A percentile compares a stretch with the other conserved stretches of the same genome.
phyloP scores from a whole-genome alignment of 2,888 invertebrate genomes.

The Acrobasis repandana region DNA sequence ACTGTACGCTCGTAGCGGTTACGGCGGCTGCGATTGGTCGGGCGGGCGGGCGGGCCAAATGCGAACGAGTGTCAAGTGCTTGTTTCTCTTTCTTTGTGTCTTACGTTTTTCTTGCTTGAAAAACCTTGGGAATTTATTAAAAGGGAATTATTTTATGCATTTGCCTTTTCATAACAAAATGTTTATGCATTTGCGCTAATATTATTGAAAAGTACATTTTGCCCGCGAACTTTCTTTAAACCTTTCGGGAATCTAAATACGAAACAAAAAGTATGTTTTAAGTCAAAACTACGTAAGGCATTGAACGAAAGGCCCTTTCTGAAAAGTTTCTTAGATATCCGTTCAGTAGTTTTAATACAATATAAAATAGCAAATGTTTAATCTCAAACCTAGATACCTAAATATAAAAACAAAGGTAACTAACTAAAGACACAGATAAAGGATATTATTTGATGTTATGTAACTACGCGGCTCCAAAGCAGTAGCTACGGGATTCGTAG shows the following conservation, averaged over 20 bases:
- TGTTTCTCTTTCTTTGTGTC: conserved; percentile 51
- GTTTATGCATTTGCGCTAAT: not conserved
- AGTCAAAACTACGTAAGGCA: too few species aligned
- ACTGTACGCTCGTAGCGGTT: conserved; percentile 74
- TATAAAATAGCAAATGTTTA: too few species aligned
- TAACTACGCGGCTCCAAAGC: not conserved
- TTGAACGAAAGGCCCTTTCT: too few species aligned
- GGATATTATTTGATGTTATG: not conserved
- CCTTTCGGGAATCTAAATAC: too few species aligned
- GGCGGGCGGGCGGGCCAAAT: conserved; percentile 41
- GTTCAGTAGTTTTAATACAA: too few species aligned
- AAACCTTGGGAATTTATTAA: conserved; percentile 5
- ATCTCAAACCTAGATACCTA: too few species aligned
- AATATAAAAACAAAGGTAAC: too few species aligned
- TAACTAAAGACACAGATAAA: too few species aligned
- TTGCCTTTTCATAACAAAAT: not conserved
- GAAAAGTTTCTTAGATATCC: too few species aligned
- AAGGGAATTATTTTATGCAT: not conserved
- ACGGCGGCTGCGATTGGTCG: conserved; percentile 63
- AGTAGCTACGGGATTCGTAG: not conserved
- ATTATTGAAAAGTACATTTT: not conserved
- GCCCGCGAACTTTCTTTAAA: not conserved
- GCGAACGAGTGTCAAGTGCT: conserved; percentile 42
- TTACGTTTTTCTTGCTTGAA: conserved; percentile 3
- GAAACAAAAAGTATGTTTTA: too few species aligned